Percentiles rank a stretch among this genome's conserved stretches.
phyloP scores from a whole-genome alignment of 2,113 vertebrate genomes.

The Forbesichthys agassizii region DNA sequence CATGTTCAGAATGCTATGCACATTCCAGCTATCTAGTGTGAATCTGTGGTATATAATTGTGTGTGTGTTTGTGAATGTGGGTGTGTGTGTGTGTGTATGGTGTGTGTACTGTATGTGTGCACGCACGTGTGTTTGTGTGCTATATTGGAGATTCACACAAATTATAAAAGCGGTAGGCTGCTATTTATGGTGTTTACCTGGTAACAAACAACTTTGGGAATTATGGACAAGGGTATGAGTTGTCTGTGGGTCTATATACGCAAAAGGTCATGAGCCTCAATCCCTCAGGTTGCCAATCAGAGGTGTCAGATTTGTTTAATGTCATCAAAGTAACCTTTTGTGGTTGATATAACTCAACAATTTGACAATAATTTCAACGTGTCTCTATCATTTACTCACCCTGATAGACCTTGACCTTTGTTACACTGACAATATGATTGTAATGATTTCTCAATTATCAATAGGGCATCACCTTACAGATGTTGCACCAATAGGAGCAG shows the following conservation, averaged over 20 bases:
- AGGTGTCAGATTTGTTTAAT: constrained; percentile 70
- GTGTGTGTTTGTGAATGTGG: neutral
- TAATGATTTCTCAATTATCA: constrained; percentile 46
- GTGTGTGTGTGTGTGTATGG: neutral
- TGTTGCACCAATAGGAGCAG: neutral
- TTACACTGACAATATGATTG: constrained; percentile 38
- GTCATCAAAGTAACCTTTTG: constrained; percentile 79
- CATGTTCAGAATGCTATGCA: neutral
- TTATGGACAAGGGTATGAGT: constrained; percentile 1
- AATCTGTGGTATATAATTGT: neutral
- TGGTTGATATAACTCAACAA: constrained; percentile 57
- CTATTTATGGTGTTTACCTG: too few relatives aligned
- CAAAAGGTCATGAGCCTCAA: constrained; percentile 73
- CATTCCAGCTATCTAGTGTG: neutral
- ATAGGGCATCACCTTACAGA: constrained; percentile 32
- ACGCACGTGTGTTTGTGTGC: neutral
- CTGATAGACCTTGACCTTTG: constrained; percentile 69
- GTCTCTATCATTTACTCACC: constrained; percentile 50
- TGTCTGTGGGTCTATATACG: constrained; percentile 20
- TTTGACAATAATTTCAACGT: constrained; percentile 54
- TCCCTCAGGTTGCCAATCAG: constrained; percentile 64
- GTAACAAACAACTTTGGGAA: too few relatives aligned
- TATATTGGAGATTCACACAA: neutral
- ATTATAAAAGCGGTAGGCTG: neutral
- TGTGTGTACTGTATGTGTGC: neutral